A percentile compares a stretch with the other conserved stretches of the same genome.
Conservation (phyloP, 1,140 invertebrate genomes). For the Meloidogyne floridensis region DNA sequence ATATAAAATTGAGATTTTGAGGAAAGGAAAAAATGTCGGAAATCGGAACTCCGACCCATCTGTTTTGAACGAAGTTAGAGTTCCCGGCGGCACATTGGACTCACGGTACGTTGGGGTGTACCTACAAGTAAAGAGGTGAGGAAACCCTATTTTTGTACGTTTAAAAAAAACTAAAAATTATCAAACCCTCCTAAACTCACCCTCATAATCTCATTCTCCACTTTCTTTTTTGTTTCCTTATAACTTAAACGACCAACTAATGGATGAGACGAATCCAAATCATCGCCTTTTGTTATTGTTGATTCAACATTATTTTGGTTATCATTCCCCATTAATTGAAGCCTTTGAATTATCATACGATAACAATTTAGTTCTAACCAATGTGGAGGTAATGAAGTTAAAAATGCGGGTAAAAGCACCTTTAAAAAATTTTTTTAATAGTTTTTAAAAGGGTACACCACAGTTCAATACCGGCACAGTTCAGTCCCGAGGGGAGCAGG, state of each 20-base stretch:
- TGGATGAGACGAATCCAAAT: background rate
- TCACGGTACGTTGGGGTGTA: no score
- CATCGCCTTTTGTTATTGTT: background rate
- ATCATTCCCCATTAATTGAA: constrained; percentile 5
- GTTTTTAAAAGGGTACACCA: no score
- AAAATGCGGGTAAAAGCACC: constrained; percentile 65
- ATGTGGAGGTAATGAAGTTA: constrained; percentile 31
- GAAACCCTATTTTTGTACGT: background rate
- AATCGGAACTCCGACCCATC: no score
- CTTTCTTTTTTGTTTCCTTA: background rate
- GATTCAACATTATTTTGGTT: background rate
- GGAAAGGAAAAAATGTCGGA: no score
- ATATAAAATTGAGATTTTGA: no score
- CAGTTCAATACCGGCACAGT: no score
- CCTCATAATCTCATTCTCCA: background rate
- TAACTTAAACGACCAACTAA: background rate
- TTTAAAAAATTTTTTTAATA: constrained; percentile 37
- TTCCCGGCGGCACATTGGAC: no score
- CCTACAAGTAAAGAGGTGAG: background rate
- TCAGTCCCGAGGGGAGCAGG: no score
- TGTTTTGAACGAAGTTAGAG: no score
- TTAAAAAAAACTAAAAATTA: background rate
- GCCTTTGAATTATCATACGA: constrained; percentile 10
- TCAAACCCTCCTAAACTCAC: background rate
- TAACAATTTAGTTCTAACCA: constrained; percentile 40